phyloP scores from a whole-genome alignment of 92 coral and sea anemone species.

The Montipora capitata region DNA sequence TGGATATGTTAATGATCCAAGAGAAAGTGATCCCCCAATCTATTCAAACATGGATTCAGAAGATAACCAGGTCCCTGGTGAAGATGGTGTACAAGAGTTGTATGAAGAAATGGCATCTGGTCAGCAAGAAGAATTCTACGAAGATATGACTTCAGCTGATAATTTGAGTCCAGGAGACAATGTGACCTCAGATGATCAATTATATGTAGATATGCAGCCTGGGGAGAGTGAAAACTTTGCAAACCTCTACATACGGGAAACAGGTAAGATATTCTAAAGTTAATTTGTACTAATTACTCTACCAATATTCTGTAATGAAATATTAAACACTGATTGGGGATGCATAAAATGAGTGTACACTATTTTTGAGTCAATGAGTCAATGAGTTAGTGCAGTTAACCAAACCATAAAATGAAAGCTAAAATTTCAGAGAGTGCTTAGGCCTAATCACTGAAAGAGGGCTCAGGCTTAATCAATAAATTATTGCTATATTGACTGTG shows the following conservation, averaged over 20 bases:
- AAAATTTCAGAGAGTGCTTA: too few species aligned
- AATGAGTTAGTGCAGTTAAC: too few species aligned
- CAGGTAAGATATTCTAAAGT: background rate
- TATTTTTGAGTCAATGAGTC: too few species aligned
- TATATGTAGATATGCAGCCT: constrained; percentile 40
- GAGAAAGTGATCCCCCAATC: background rate
- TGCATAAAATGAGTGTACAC: too few species aligned
- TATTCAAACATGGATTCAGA: constrained; percentile 11
- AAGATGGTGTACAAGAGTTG: background rate
- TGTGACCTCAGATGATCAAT: constrained; percentile 23
- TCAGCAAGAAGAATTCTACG: background rate
- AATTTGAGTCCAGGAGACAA: background rate
- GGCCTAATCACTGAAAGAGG: too few species aligned
- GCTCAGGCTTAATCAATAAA: too few species aligned
- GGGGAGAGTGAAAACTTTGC: constrained; percentile 15
- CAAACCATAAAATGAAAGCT: too few species aligned
- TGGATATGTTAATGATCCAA: background rate
- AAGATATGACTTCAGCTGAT: background rate
- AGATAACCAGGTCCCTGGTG: background rate
- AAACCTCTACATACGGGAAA: background rate
- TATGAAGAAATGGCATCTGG: constrained; percentile 29
- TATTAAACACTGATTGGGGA: background rate
- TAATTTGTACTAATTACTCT: background rate
- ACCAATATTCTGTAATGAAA: background rate
- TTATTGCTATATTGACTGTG: too few species aligned